Base-by-base conservation (phyloP, 2,888 invertebrate species). In the Zootermopsis nevadensis region DNA sequence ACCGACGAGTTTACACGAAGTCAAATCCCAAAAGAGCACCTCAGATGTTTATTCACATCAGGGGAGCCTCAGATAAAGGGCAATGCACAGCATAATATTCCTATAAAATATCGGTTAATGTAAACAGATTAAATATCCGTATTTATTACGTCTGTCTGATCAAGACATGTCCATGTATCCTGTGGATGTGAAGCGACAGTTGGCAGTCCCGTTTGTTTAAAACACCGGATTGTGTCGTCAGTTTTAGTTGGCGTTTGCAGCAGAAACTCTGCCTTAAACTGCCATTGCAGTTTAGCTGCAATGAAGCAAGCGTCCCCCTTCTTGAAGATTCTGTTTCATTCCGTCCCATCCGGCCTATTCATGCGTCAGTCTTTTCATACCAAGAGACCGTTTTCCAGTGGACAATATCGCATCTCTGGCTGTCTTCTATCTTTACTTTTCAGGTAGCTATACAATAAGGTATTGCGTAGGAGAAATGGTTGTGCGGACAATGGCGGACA, bases 321-420 rank as follows among this genome's bases (percentile, higher is more conserved):
- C 33, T n/a, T 33, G 69, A 69, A 66, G 77, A 53, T 77, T 77
- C 77, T 55, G 77, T 77, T 53, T 53, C 22, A 19, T 53, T 48
- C 22, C 48, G 27, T 55, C 77, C 55, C 77, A 55, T 77, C 77
- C 77, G 77, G 48, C 48, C 31, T 55, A 77, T 77, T 77, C 77
- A 77, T 53, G 31, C 22, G 69, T 33, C 69, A 27, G 69, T 69
- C 69, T 69, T 67, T 69, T 33, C 69, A 69, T 60, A 3, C 60
- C n/a, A 27, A 27, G 60, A 60, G 33, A 69, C 19, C 69, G 33
- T 69, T 69, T 69, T 31, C 19, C 69, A 60, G 60, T 60, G 60
- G 60, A 60, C 60, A 60, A 60, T 60, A 60, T 60, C 60, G 60
- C 27, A 60, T 60, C 60, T 60, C 60, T 27, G 60, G 27, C n/a